Evolutionary conservation across 2,113 vertebrate species (phyloP).

Genomic region (Eublepharis macularius): DNA sequence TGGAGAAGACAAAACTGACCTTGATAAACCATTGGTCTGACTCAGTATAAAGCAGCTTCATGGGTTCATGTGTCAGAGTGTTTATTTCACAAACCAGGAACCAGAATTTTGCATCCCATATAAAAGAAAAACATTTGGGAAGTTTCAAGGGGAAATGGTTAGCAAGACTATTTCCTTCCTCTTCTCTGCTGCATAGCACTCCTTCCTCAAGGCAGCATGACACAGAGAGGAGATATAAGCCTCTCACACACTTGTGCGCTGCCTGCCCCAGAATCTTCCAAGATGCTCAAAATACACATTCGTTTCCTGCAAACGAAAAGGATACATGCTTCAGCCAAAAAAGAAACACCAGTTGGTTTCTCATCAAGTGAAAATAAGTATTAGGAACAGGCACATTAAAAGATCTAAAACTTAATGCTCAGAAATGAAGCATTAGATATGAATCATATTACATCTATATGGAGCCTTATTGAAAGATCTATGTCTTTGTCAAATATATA

Average conservation of each 20-base stretch:
- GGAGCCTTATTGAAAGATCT: slow-evolving; percentile 56
- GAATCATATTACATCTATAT: slow-evolving; percentile 66
- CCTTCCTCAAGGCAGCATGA: not conserved
- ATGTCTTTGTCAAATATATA: slow-evolving; percentile 56
- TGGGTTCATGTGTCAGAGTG: too few relatives aligned
- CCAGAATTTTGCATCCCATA: not conserved
- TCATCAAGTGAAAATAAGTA: slow-evolving; percentile 63
- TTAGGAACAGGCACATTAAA: slow-evolving; percentile 65
- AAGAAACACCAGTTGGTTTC: slow-evolving; percentile 68
- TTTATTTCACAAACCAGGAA: not conserved
- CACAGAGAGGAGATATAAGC: not conserved
- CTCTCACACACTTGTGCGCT: not conserved
- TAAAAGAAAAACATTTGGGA: not conserved
- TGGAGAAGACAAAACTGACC: too few relatives aligned
- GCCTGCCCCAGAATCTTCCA: slow-evolving; percentile 13
- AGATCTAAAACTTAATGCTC: slow-evolving; percentile 66
- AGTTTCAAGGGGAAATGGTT: not conserved
- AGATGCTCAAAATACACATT: slow-evolving; percentile 65
- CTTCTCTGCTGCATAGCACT: not conserved
- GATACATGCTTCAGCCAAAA: slow-evolving; percentile 62
- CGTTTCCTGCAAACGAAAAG: slow-evolving; percentile 59
- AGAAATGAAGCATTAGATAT: slow-evolving; percentile 62
- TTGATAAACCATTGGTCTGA: too few relatives aligned
- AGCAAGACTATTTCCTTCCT: not conserved
- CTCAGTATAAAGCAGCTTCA: too few relatives aligned